Base-by-base conservation (phyloP, 1,140 invertebrate genomes). In the Zaprionus ghesquierei region DNA sequence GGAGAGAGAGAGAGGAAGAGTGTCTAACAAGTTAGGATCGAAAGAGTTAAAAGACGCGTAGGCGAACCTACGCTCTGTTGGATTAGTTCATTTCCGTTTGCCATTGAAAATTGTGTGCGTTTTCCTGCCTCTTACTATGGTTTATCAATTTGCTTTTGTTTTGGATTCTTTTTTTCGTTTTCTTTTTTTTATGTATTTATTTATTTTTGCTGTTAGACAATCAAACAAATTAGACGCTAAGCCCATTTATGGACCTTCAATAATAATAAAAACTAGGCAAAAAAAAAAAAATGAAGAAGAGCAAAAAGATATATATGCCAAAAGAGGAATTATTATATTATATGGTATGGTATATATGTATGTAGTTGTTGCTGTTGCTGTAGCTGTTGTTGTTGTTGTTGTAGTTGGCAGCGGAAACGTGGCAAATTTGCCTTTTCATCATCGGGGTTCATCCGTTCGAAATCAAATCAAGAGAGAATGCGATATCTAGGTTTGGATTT, bases 151-250 rank as follows among this genome's bases (percentile, higher is more conserved):
- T 65, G 61, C 69, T 80, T 84, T 72, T 63, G 44, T 68, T 56
- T 70, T 84, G 66, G 60, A 85, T 77, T 65, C 61, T 79, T 75
- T 46, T 65, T 77, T 61, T 61, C 62, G 44, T 55, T 56, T 44
- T 71, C 65, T 44, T 44, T 54, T 60, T 64, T 62, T 63, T 68
- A n/a, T n/a, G n/a, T 41, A 51, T 73, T 65, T 35, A 63, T 69
- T 75, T 64, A 62, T 81, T 81, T 69, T 70, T 71, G 60, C 81
- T 89, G 84, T 87, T 87, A 89, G 85, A 89, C 85, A 89, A 89
- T 89, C 84, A 78, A 89, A 89, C 80, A 80, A 89, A 89, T 89
- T 89, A 89, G 77, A 89, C 64, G 84, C 84, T 89, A 89, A 65
- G 84, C 84, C 77, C 80, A 27, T 89, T 80, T 78, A 89, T 75